Conservation (phyloP, 1,140 invertebrate genomes). For the Drosophila orena region DNA sequence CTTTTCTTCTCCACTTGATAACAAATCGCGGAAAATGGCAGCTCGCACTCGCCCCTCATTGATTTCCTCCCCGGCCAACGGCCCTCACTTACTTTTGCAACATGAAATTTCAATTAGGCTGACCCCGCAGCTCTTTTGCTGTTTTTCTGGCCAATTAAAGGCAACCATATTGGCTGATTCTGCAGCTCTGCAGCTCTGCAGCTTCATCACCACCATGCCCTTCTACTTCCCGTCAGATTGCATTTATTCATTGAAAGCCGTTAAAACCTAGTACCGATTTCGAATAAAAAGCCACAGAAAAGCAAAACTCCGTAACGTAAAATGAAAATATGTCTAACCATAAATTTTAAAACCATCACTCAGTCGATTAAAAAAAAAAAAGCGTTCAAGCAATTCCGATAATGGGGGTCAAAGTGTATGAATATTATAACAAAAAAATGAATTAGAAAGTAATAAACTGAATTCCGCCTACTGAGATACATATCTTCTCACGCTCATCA, state of each 20-base stretch:
- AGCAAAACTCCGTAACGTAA: neutral
- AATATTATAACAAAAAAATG: neutral
- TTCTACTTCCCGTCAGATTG: neutral
- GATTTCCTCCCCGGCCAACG: neutral
- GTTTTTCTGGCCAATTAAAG: slow-evolving; percentile 82
- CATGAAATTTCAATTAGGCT: slow-evolving; percentile 82
- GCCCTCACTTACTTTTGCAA: slow-evolving; percentile 63
- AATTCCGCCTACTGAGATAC: too few species aligned
- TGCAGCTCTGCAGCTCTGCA: neutral
- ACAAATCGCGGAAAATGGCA: slow-evolving; percentile 37
- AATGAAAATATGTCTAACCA: neutral
- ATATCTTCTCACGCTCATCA: too few species aligned
- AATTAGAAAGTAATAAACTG: neutral
- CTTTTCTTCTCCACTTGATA: slow-evolving; percentile 15
- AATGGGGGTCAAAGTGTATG: neutral
- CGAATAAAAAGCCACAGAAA: neutral
- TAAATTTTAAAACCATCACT: neutral
- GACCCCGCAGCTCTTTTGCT: slow-evolving; percentile 58
- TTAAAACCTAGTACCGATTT: slow-evolving; percentile 12
- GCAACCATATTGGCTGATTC: slow-evolving; percentile 65
- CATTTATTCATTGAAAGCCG: slow-evolving; percentile 15
- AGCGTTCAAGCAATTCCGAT: neutral
- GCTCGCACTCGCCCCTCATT: neutral
- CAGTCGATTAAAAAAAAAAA: neutral
- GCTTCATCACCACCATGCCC: neutral